phyloP scores from a whole-genome alignment of 2,797 vertebrate genomes.

The Garrulus glandarius region DNA sequence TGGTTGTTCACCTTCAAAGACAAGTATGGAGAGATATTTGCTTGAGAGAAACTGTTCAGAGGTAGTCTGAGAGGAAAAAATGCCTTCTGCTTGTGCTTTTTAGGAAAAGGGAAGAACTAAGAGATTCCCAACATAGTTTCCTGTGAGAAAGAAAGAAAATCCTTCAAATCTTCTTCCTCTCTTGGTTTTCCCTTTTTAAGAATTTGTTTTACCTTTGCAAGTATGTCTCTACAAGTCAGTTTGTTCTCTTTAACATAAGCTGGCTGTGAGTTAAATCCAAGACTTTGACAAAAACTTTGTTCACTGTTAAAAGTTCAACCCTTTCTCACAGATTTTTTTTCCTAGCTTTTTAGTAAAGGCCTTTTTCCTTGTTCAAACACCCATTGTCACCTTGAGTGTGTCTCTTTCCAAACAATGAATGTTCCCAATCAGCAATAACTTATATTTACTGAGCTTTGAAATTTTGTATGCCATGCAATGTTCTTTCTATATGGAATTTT shows the following conservation, averaged over 20 bases:
- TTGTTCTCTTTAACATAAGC: not conserved
- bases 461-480: fast-evolving
- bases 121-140: not conserved
- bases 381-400: not conserved
- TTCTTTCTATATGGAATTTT: not conserved
- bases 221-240: not conserved
- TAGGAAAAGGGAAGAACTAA: not conserved
- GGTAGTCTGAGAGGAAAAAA: not conserved
- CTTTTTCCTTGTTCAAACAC: not conserved
- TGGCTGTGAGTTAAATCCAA: not conserved
- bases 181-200: not conserved
- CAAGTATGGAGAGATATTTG: not conserved
- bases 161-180: not conserved
- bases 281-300: not conserved
- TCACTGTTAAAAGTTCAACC: not conserved
- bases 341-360: not conserved
- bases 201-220: not conserved
- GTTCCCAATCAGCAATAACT: not conserved
- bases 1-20: not conserved
- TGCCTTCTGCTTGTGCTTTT: not conserved
- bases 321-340: not conserved
- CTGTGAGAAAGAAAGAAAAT: not conserved
- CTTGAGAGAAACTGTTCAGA: not conserved
- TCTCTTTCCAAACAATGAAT: not conserved
- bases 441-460: not conserved